These are phyloP conservation scores for Acanthurus tractus DNA, from an alignment of 2,797 vertebrate species.

Conservation along the genomic window DNA sequence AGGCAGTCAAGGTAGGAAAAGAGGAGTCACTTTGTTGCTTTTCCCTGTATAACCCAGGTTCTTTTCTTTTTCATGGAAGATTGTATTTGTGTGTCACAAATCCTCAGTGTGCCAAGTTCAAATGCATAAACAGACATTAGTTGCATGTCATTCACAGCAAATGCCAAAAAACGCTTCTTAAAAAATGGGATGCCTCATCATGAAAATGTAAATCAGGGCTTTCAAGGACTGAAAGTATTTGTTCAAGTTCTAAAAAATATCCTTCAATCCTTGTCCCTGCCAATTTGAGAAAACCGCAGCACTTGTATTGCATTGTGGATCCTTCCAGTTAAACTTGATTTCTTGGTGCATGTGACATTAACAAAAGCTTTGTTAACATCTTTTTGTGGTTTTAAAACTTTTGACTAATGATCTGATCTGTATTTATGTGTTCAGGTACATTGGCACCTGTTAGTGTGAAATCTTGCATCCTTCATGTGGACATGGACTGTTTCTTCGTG, in stretches of 20 bases:
- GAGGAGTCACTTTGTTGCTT: neutral
- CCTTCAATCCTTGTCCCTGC: neutral
- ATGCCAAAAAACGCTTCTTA: neutral
- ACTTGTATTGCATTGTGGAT: neutral
- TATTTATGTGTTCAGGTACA: constrained; percentile 57
- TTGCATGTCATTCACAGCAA: neutral
- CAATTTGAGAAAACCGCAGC: neutral
- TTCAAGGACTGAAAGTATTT: neutral
- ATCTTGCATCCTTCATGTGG: constrained; percentile 96
- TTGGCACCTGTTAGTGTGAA: constrained; percentile 67
- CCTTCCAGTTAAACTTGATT: neutral
- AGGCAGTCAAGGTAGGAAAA: constrained; percentile 54
- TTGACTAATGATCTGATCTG: neutral
- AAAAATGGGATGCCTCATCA: neutral
- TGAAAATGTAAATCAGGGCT: neutral
- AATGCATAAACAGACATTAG: neutral
- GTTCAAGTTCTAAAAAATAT: neutral
- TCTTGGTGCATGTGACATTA: neutral
- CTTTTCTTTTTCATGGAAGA: neutral
- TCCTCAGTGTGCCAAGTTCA: neutral
- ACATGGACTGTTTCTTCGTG: constrained; percentile 99
- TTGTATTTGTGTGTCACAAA: neutral
- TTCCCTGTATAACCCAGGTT: neutral
- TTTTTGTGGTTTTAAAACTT: constrained; percentile 12
- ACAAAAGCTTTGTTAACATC: neutral